phyloP scores from a whole-genome alignment of 2,113 vertebrate genomes.

The Mormoops blainvillei region DNA sequence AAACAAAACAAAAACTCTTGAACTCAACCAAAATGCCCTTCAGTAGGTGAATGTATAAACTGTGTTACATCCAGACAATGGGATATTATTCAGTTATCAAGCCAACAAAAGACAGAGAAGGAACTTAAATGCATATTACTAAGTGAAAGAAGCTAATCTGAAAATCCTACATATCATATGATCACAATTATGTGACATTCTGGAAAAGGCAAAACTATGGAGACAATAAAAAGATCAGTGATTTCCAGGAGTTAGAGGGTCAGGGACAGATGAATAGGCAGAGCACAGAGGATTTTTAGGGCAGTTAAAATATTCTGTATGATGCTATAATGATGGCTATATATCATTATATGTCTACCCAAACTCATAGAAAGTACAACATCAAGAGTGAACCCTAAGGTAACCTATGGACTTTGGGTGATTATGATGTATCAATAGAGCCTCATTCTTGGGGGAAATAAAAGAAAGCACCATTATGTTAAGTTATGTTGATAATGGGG shows the following conservation, averaged over 20 bases:
- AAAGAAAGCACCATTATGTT: background rate
- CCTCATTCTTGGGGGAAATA: background rate
- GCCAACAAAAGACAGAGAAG: background rate
- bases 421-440: background rate
- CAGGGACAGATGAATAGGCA: background rate
- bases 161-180: background rate
- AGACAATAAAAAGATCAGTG: background rate
- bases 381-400: background rate
- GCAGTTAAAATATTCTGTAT: background rate
- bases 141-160: background rate
- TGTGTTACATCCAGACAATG: background rate
- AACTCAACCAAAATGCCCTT: background rate
- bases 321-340: background rate
- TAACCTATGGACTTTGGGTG: background rate
- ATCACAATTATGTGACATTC: background rate
- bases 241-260: background rate
- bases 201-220: background rate
- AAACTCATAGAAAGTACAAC: background rate
- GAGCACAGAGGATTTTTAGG: background rate
- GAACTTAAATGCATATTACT: background rate
- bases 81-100: background rate
- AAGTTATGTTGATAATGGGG: background rate
- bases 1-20: background rate
- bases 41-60: background rate
- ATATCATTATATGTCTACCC: background rate